Evolutionary conservation across 2,113 vertebrate genomes (phyloP).

Genomic region (Trinectes maculatus): DNA sequence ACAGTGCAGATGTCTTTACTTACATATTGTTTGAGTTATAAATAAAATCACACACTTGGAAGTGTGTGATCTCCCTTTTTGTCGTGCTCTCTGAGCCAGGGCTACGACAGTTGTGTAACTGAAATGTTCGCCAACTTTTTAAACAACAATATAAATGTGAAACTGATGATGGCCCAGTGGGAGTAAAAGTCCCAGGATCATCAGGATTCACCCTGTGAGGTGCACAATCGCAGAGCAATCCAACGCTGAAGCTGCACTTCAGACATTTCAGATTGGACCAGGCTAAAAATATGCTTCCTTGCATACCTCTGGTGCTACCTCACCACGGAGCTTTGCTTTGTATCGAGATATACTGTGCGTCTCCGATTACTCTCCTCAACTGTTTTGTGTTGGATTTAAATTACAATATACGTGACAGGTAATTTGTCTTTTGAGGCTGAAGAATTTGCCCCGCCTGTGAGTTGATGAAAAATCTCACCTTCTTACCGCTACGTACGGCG

Average conservation of each 20-base stretch:
- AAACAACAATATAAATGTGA: no score
- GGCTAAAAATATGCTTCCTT: not conserved
- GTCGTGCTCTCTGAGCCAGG: no score
- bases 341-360: not conserved
- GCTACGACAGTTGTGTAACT: no score
- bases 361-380: not conserved
- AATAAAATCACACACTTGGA: no score
- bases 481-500: not conserved
- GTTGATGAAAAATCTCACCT: conserved; percentile 9
- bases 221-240: not conserved
- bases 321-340: not conserved
- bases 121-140: no score
- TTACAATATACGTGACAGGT: not conserved
- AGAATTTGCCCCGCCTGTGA: conserved; percentile 1
- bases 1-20: no score
- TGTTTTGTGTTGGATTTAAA: not conserved
- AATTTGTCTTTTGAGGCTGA: not conserved
- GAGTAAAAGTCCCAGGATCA: not conserved
- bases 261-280: not conserved
- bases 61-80: no score
- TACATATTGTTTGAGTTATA: no score
- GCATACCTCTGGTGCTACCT: not conserved
- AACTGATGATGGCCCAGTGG: not conserved
- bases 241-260: not conserved
- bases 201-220: not conserved